Percentiles rank a stretch among this genome's conserved stretches.
Evolutionary conservation across 2,888 invertebrate genomes (phyloP).

Genomic region (Parnassius glacialis): DNA sequence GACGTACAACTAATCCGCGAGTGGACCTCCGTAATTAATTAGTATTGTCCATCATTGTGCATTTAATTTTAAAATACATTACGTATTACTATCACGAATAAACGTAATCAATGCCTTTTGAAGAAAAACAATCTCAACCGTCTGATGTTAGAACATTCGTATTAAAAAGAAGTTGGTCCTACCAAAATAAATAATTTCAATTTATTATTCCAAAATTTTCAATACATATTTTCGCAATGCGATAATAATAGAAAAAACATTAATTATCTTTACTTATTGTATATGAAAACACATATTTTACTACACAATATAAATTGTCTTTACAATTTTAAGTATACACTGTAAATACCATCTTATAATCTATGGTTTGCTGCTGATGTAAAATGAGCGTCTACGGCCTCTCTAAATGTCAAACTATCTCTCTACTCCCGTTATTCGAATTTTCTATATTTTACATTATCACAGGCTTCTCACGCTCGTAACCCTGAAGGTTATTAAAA

Average conservation of each 20-base stretch:
- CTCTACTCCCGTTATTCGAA: constrained; percentile 45
- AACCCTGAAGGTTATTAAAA: constrained; percentile 61
- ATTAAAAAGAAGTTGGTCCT: constrained; percentile 53
- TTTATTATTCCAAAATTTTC: constrained; percentile 11
- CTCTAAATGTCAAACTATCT: constrained; percentile 45
- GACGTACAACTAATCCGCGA: constrained; percentile 66
- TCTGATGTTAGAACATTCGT: constrained; percentile 7
- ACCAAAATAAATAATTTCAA: constrained; percentile 39
- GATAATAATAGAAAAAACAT: constrained; percentile 50
- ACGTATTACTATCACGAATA: constrained; percentile 71
- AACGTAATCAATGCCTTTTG: constrained; percentile 36
- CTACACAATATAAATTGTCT: constrained; percentile 40
- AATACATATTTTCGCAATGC: constrained; percentile 13
- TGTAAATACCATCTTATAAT: constrained; percentile 47
- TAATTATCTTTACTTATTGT: constrained; percentile 51
- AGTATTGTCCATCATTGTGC: constrained; percentile 79
- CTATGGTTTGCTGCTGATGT: constrained; percentile 34
- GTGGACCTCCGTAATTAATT: constrained; percentile 72
- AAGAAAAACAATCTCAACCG: constrained; percentile 27
- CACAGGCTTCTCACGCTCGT: constrained; percentile 71
- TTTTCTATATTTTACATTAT: constrained; percentile 66
- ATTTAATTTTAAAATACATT: constrained; percentile 51
- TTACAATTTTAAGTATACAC: constrained; percentile 41
- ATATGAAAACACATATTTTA: constrained; percentile 65
- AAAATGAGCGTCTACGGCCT: constrained; percentile 60